A percentile compares a stretch with the other conserved stretches of the same genome.
These are phyloP conservation scores for Fissipunctia ypsillon DNA, from an alignment of 2,888 invertebrate genomes.

Conservation along the genomic window DNA sequence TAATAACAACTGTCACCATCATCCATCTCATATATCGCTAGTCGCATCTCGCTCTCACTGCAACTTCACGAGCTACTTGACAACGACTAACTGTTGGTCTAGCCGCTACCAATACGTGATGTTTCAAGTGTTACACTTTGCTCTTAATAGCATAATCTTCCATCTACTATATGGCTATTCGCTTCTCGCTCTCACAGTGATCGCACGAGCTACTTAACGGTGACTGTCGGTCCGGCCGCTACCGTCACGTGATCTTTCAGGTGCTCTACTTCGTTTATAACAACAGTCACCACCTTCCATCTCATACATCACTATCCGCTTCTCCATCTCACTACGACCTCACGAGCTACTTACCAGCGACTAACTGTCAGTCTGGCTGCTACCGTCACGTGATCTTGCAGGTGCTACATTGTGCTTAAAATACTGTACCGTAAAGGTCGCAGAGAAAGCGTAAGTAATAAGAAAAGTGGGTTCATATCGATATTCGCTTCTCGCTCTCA, in stretches of 20 bases:
- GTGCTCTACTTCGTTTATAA: constrained; percentile 68
- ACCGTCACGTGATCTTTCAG: constrained; percentile 81
- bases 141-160: too few species aligned
- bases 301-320: not conserved
- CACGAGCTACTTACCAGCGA: constrained; percentile 70
- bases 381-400: constrained; percentile 83
- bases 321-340: not conserved
- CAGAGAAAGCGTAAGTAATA: not conserved
- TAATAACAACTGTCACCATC: not conserved
- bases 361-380: constrained; percentile 80
- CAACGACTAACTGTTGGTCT: constrained; percentile 81
- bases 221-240: constrained; percentile 77
- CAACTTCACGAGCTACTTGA: constrained; percentile 58
- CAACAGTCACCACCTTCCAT: not conserved
- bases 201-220: constrained; percentile 37
- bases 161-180: too few species aligned
- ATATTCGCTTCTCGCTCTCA: constrained; percentile 21
- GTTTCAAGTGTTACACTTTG: constrained; percentile 81
- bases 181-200: too few species aligned
- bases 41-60: not conserved
- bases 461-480: not conserved
- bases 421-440: not conserved
- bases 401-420: constrained; percentile 73
- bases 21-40: not conserved
- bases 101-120: constrained; percentile 78